phyloP scores from a whole-genome alignment of 2,113 vertebrate genomes.

The Semnopithecus entellus region DNA sequence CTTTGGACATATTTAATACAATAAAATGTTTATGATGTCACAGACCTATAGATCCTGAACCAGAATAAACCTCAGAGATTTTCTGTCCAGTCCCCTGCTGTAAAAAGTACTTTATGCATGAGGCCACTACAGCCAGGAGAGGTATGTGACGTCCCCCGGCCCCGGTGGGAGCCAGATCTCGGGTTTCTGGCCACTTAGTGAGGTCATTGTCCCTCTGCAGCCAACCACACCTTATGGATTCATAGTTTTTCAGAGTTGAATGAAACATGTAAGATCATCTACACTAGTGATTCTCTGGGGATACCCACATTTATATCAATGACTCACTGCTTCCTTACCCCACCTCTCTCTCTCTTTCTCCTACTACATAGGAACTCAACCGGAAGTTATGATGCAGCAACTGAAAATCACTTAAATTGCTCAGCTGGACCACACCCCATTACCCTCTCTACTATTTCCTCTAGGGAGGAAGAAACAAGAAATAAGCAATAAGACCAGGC shows the following conservation, averaged over 20 bases:
- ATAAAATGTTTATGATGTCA: neutral
- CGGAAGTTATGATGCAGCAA: neutral
- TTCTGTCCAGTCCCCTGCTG: neutral
- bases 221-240: neutral
- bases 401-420: neutral
- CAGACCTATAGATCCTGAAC: neutral
- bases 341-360: neutral
- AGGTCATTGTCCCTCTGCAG: neutral
- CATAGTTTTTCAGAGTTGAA: neutral
- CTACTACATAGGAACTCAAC: neutral
- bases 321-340: neutral
- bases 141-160: neutral
- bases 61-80: neutral
- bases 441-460: neutral
- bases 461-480: neutral
- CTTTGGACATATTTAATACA: neutral
- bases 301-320: neutral
- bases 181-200: neutral
- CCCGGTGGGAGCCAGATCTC: neutral
- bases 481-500: neutral
- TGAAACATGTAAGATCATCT: neutral
- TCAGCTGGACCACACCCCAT: neutral
- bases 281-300: neutral
- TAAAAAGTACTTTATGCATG: neutral
- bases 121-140: neutral